Evolutionary conservation across 2,888 invertebrate species (phyloP).

Genomic region (Dasypogon diadema): DNA sequence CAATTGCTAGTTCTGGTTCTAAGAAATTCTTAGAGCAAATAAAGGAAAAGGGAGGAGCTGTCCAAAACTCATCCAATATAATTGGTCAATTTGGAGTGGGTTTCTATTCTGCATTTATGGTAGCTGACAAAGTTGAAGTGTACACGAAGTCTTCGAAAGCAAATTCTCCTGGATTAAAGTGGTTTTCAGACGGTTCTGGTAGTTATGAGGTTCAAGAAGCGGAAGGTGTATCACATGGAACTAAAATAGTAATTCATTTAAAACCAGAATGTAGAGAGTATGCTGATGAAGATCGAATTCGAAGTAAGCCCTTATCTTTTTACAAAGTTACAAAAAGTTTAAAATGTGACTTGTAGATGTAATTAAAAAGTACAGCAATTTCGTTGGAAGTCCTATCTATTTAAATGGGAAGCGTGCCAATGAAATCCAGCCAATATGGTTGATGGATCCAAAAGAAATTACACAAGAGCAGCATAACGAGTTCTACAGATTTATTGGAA

Average conservation of each 20-base stretch:
- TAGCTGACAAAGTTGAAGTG: conserved; percentile 94
- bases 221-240: conserved; percentile 87
- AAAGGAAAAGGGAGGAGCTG: conserved; percentile 74
- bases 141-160: conserved; percentile 80
- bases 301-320: conserved; percentile 69
- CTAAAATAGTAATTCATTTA: conserved; percentile 91
- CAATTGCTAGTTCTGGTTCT: conserved; percentile 96
- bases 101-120: conserved; percentile 98
- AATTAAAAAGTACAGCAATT: conserved; percentile 97
- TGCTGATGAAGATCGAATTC: conserved; percentile 86
- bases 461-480: conserved; percentile 88
- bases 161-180: conserved; percentile 81
- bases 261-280: conserved; percentile 91
- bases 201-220: conserved; percentile 90
- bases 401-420: conserved; percentile 92
- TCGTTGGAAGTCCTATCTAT: conserved; percentile 93
- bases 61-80: conserved; percentile 79
- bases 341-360: conserved; percentile 73
- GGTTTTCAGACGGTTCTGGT: conserved; percentile 93
- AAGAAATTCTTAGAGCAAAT: conserved; percentile 91
- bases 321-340: not conserved
- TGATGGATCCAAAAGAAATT: conserved; percentile 90
- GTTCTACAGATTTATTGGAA: conserved; percentile 91
- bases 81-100: conserved; percentile 99
- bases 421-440: conserved; percentile 92